Evolutionary conservation across 2,797 vertebrate species (phyloP).

Genomic region (Phrynocephalus guinanensis): DNA sequence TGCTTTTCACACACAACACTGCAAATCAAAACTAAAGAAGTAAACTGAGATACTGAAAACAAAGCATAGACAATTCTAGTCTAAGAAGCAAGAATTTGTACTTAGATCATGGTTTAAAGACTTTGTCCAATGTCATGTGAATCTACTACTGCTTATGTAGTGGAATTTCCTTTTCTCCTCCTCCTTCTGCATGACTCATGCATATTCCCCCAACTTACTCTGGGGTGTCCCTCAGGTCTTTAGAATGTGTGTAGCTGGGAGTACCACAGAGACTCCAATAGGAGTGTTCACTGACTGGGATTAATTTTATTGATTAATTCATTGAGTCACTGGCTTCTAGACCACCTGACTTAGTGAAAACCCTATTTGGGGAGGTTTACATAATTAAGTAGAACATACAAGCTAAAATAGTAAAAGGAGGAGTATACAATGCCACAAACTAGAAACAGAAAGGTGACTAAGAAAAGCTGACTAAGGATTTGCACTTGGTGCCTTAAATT

Average conservation of each 20-base stretch:
- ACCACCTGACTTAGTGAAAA: no score
- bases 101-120: background rate
- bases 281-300: background rate
- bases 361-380: no score
- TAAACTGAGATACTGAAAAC: conserved; percentile 22
- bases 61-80: background rate
- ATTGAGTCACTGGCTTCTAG: no score
- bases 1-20: background rate
- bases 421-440: no score
- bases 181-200: background rate
- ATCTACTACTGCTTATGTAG: background rate
- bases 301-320: no score
- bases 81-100: background rate
- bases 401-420: no score
- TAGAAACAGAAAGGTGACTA: no score
- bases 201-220: background rate
- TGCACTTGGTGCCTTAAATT: no score
- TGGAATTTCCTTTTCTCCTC: background rate
- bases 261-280: background rate
- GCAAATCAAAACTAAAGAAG: background rate
- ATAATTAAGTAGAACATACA: no score
- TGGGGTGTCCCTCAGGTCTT: background rate
- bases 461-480: no score
- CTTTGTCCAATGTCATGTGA: background rate
- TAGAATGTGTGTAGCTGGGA: background rate